A percentile compares a stretch with the other conserved stretches of the same genome.
Evolutionary conservation across 2,113 vertebrate genomes (phyloP).

Genomic region (Semicossyphus pulcher): DNA sequence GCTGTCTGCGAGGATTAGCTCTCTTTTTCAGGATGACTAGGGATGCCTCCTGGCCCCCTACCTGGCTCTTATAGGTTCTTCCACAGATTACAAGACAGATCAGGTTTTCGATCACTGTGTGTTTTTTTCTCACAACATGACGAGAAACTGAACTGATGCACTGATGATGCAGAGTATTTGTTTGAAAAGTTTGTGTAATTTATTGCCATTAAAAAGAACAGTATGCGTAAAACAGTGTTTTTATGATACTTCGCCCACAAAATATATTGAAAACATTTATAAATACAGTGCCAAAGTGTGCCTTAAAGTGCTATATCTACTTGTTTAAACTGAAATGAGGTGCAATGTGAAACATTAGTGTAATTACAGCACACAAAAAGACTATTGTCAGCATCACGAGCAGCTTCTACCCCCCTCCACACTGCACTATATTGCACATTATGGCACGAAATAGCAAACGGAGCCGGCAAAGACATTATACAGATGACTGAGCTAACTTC

Average conservation of each 20-base stretch:
- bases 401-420: not conserved
- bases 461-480: slow-evolving; percentile 3
- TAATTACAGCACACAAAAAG: no score
- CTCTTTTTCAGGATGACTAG: slow-evolving; percentile 49
- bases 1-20: slow-evolving; percentile 75
- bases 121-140: not conserved
- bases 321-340: no score
- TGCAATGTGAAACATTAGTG: no score
- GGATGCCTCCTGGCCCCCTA: slow-evolving; percentile 48
- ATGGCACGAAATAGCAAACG: slow-evolving; percentile 2
- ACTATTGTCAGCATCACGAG: no score
- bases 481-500: slow-evolving; percentile 11
- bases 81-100: not conserved
- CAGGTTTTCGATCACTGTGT: not conserved
- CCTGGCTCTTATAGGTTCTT: slow-evolving; percentile 39
- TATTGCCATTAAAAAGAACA: no score
- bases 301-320: no score
- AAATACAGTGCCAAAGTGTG: no score
- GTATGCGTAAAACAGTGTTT: no score
- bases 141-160: not conserved
- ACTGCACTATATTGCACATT: slow-evolving; percentile 1
- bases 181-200: no score
- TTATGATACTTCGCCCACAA: no score
- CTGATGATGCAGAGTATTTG: not conserved
- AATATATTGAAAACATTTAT: no score